Conservation (phyloP, 2,888 invertebrate genomes). For the Ophioninae sp. region DNA sequence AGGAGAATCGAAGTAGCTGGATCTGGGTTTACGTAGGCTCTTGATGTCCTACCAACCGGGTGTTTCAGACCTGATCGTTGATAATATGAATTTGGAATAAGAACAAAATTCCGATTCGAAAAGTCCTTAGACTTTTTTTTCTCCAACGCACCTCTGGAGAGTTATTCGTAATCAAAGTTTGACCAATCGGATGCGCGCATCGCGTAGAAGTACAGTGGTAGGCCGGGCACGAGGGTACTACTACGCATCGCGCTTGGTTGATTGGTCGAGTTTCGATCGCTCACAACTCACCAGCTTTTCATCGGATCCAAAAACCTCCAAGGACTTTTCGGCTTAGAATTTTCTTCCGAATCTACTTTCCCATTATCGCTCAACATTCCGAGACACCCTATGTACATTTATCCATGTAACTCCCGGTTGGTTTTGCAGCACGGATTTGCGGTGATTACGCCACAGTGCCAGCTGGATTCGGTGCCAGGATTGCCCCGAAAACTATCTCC, state of each 20-base stretch:
- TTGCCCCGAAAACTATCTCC: conserved; percentile 56
- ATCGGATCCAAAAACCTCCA: neutral
- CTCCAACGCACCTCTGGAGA: neutral
- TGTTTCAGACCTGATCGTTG: neutral
- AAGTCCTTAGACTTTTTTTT: neutral
- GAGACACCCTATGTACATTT: neutral
- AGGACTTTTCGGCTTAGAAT: neutral
- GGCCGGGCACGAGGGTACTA: too few relatives aligned
- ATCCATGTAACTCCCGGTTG: neutral
- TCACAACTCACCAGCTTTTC: neutral
- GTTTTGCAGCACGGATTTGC: conserved; percentile 24
- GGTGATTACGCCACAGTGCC: conserved; percentile 75
- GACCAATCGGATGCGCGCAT: neutral
- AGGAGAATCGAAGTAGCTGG: conserved; percentile 37
- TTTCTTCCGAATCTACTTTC: neutral
- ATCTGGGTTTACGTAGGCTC: conserved; percentile 50
- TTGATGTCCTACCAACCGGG: conserved; percentile 58
- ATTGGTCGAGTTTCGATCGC: neutral
- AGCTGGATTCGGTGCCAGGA: conserved; percentile 75
- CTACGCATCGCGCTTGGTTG: neutral
- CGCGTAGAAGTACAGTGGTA: too few relatives aligned
- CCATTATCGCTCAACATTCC: neutral
- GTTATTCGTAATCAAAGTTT: neutral
- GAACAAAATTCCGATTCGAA: neutral
- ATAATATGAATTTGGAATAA: neutral